Conservation (phyloP, 2,888 invertebrate genomes). For the Blastobasis lacticolella region DNA sequence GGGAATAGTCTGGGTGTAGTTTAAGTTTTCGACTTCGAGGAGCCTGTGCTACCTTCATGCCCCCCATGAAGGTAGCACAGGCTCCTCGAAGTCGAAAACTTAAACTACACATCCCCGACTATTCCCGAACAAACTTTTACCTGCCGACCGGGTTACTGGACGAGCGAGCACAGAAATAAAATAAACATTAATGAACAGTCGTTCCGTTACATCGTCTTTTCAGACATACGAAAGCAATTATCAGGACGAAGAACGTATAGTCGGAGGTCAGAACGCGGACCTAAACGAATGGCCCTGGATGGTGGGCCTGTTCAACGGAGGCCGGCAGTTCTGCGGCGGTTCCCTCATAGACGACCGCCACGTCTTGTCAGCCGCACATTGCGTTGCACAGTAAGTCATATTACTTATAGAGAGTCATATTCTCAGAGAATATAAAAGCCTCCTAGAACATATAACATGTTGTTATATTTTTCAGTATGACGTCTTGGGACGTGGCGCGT, state of each 20-base stretch:
- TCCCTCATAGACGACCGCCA: slow-evolving; percentile 86
- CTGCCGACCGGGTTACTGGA: too few species aligned
- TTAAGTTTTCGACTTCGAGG: too few species aligned
- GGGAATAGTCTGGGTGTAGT: too few species aligned
- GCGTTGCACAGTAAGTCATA: slow-evolving; percentile 86
- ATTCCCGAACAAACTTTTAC: too few species aligned
- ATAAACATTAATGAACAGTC: too few species aligned
- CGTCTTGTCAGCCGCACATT: slow-evolving; percentile 90
- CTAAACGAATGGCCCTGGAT: slow-evolving; percentile 91
- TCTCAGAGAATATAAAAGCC: neutral
- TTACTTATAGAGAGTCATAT: neutral
- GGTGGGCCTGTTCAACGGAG: slow-evolving; percentile 86
- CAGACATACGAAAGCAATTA: slow-evolving; percentile 48
- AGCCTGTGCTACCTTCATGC: too few species aligned
- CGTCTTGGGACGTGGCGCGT: slow-evolving; percentile 89
- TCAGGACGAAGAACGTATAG: slow-evolving; percentile 85
- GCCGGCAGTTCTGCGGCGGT: slow-evolving; percentile 91
- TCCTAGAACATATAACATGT: neutral
- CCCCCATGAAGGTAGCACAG: too few species aligned
- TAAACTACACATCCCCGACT: too few species aligned
- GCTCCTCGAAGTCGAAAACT: too few species aligned
- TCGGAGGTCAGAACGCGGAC: slow-evolving; percentile 87
- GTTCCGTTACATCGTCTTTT: neutral
- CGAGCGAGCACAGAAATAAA: too few species aligned
- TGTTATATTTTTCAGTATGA: slow-evolving; percentile 79